Evolutionary conservation across 2,888 invertebrate species (phyloP).

Genomic region (Meghimatium bilineatum): DNA sequence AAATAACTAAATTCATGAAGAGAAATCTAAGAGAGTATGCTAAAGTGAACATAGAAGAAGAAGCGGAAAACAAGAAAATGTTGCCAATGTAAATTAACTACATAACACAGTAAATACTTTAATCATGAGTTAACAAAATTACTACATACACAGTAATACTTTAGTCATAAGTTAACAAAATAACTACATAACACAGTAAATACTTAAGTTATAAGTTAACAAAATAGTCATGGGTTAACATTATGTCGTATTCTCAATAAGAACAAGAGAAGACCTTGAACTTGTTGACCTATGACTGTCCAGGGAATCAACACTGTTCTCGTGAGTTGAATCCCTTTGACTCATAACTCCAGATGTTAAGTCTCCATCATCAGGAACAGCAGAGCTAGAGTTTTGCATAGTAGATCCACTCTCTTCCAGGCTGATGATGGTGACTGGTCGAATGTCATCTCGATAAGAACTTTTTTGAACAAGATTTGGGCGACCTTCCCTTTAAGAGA

Average conservation of each 20-base stretch:
- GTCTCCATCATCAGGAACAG: slow-evolving; percentile 62
- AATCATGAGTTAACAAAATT: too few relatives aligned
- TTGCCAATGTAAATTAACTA: too few relatives aligned
- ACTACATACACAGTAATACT: too few relatives aligned
- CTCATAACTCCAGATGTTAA: slow-evolving; percentile 57
- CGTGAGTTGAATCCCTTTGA: slow-evolving; percentile 9
- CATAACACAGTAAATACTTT: too few relatives aligned
- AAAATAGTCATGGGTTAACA: too few relatives aligned
- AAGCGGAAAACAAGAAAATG: too few relatives aligned
- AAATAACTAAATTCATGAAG: too few relatives aligned
- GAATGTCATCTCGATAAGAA: slow-evolving; percentile 51
- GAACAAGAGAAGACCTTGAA: slow-evolving; percentile 41
- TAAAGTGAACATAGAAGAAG: too few relatives aligned
- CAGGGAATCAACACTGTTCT: background rate
- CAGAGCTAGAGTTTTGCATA: slow-evolving; percentile 58
- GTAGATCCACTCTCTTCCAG: slow-evolving; percentile 59
- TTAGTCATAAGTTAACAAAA: too few relatives aligned
- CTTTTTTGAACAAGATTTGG: slow-evolving; percentile 60
- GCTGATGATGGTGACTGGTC: slow-evolving; percentile 61
- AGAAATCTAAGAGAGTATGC: too few relatives aligned
- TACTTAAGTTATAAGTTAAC: too few relatives aligned
- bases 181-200: too few relatives aligned
- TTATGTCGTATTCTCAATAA: background rate
- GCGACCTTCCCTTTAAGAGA: slow-evolving; percentile 63
- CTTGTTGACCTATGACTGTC: slow-evolving; percentile 24